These are phyloP conservation scores for Drosophila anceps DNA, from an alignment of 2,888 invertebrate species.

Conservation along the genomic window DNA sequence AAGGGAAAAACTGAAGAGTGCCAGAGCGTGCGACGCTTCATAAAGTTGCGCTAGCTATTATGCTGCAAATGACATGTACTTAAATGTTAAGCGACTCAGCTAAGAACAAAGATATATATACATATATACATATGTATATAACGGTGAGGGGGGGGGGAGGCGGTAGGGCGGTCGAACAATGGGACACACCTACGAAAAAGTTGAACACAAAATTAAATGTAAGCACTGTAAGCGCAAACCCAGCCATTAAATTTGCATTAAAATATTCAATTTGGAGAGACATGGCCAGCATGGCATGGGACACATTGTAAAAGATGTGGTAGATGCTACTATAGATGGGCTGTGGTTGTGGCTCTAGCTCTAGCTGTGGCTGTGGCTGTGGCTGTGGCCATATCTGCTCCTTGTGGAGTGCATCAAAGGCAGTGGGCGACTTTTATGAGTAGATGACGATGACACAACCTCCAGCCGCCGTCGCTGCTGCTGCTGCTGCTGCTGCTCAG, in stretches of 20 bases:
- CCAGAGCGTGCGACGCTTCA: slow-evolving; percentile 7
- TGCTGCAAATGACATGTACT: slow-evolving; percentile 42
- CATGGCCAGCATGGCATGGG: slow-evolving; percentile 2
- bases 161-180: not conserved
- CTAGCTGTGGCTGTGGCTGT: not conserved
- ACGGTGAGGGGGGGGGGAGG: too few species aligned
- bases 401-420: slow-evolving; percentile 59
- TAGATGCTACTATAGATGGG: slow-evolving; percentile 38
- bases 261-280: slow-evolving; percentile 72
- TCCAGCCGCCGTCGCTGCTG: not conserved
- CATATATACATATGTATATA: not conserved
- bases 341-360: not conserved
- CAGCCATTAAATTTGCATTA: slow-evolving; percentile 74
- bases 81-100: slow-evolving; percentile 24
- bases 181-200: slow-evolving; percentile 33
- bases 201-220: slow-evolving; percentile 63
- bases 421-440: slow-evolving; percentile 53
- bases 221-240: slow-evolving; percentile 39
- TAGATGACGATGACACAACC: slow-evolving; percentile 51
- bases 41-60: slow-evolving; percentile 27
- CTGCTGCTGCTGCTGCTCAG: slow-evolving; percentile 53
- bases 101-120: slow-evolving; percentile 3
- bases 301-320: slow-evolving; percentile 18
- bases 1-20: not conserved
- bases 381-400: slow-evolving; percentile 2